Evolutionary conservation across 2,113 vertebrate genomes (phyloP).

Genomic region (Zosterops lateralis): DNA sequence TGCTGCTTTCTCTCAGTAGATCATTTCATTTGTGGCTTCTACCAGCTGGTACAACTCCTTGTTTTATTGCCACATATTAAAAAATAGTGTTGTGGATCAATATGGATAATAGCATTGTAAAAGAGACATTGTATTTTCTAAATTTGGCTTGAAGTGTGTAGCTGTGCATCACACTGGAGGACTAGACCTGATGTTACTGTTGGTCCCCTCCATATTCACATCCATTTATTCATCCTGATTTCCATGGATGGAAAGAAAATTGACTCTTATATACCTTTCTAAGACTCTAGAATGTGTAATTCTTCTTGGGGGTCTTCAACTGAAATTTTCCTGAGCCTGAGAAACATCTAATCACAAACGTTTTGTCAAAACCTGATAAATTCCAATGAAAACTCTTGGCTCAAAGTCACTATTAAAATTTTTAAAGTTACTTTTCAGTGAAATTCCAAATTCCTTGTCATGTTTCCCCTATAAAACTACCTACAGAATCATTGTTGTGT

Average conservation of each 20-base stretch:
- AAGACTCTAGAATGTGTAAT: not conserved
- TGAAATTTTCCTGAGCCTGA: not conserved
- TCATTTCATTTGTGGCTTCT: not conserved
- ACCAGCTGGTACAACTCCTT: not conserved
- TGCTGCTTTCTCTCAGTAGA: not conserved
- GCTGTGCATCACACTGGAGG: not conserved
- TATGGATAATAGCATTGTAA: not conserved
- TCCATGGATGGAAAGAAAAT: not conserved
- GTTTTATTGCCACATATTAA: not conserved
- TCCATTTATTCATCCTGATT: not conserved
- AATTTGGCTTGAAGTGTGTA: not conserved
- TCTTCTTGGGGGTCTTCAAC: not conserved
- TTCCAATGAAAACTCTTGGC: not conserved
- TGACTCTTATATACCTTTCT: not conserved
- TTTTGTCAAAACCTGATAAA: not conserved
- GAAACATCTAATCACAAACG: not conserved
- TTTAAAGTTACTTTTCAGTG: not conserved
- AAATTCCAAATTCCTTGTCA: not conserved
- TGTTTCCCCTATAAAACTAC: not conserved
- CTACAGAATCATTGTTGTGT: not conserved
- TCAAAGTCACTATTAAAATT: not conserved
- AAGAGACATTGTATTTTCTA: not conserved
- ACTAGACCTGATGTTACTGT: not conserved
- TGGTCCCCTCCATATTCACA: not conserved
- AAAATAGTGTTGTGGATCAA: not conserved